A percentile compares a stretch with the other conserved stretches of the same genome.
Evolutionary conservation across 2,113 vertebrate genomes (phyloP).

Genomic region (Carollia perspicillata): DNA sequence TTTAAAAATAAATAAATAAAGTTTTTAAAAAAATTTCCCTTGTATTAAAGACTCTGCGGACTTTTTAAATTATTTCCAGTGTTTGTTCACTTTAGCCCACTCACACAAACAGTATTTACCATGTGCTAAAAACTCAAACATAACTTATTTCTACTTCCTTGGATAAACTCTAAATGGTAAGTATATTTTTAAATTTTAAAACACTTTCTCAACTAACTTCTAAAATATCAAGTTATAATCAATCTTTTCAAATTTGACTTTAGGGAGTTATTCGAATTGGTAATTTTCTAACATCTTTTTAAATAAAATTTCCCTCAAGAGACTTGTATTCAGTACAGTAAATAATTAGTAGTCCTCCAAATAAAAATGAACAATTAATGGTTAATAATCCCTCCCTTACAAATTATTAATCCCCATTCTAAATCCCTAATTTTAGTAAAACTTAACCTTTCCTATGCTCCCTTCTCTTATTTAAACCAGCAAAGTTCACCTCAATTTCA

Average conservation of each 20-base stretch:
- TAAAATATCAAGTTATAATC: not conserved
- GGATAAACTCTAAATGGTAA: not conserved
- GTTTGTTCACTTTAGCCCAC: slow-evolving; percentile 9
- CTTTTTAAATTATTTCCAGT: not conserved
- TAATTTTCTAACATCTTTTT: not conserved
- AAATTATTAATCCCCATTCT: not conserved
- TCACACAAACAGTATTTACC: not conserved
- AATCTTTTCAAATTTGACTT: slow-evolving; percentile 1
- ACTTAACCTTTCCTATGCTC: not conserved
- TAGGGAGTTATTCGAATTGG: not conserved
- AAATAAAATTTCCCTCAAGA: not conserved
- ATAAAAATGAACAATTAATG: not conserved
- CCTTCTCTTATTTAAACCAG: not conserved
- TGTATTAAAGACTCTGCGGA: not conserved
- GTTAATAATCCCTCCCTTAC: not conserved
- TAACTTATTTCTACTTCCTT: not conserved
- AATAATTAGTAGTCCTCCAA: slow-evolving; percentile 7
- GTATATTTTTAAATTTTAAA: not conserved
- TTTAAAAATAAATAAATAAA: too few species aligned
- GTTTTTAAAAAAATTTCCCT: not conserved
- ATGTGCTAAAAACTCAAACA: not conserved
- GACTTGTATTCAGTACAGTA: not conserved
- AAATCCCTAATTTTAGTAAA: not conserved
- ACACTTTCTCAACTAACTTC: not conserved
- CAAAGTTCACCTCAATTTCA: not conserved